Conservation (phyloP, 2,888 invertebrate species). For the Sipunculus nudus region DNA sequence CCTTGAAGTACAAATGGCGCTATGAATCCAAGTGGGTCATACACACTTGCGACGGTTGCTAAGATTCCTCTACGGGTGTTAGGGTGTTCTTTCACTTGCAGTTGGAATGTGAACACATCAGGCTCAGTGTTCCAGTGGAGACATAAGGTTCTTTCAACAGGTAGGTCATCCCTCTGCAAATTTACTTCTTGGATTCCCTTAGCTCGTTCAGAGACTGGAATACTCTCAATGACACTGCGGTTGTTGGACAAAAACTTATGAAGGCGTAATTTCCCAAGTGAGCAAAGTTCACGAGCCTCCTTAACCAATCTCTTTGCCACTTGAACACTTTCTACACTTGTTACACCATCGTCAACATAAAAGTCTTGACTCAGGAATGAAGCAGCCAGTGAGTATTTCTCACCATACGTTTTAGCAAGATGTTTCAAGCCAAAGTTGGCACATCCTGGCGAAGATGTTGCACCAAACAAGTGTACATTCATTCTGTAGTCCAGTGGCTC, state of each 20-base stretch:
- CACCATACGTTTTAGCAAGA: not conserved
- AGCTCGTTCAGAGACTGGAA: slow-evolving; percentile 4
- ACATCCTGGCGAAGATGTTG: slow-evolving; percentile 14
- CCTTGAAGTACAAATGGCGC: slow-evolving; percentile 34
- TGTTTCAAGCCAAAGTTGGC: slow-evolving; percentile 22
- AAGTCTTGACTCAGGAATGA: slow-evolving; percentile 4
- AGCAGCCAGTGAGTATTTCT: not conserved
- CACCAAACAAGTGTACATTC: slow-evolving; percentile 28
- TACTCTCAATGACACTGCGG: not conserved
- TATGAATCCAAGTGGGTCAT: slow-evolving; percentile 43
- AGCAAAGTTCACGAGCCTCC: not conserved
- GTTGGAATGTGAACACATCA: slow-evolving; percentile 36
- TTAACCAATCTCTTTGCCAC: slow-evolving; percentile 8
- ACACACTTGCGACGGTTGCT: slow-evolving; percentile 35
- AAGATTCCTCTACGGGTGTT: slow-evolving; percentile 36
- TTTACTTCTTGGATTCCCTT: not conserved
- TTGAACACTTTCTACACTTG: not conserved
- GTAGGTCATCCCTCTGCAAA: not conserved
- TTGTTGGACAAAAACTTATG: slow-evolving; percentile 16
- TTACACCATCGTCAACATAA: slow-evolving; percentile 22
- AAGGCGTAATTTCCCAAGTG: slow-evolving; percentile 8
- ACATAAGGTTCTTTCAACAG: slow-evolving; percentile 11
- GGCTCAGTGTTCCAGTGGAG: slow-evolving; percentile 38
- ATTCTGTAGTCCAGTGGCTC: slow-evolving; percentile 14
- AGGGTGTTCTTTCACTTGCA: slow-evolving; percentile 28